A percentile compares a stretch with the other conserved stretches of the same genome.
phyloP scores from a whole-genome alignment of 2,797 vertebrate genomes.

The Catharus ustulatus region DNA sequence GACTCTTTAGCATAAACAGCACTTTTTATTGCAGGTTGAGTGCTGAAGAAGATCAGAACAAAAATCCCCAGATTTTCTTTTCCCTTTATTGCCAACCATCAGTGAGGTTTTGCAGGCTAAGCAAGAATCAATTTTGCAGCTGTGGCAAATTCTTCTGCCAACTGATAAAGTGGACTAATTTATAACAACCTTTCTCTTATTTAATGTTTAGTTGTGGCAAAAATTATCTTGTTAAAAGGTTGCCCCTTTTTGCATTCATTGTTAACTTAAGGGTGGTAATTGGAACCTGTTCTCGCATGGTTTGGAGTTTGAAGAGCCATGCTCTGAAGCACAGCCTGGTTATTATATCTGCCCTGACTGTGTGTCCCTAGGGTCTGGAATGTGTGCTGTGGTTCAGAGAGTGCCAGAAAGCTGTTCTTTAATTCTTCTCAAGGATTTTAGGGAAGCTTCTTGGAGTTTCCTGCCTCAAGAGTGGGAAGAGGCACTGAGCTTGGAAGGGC shows the following conservation, averaged over 20 bases:
- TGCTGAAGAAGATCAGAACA: neutral
- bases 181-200: neutral
- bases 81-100: slow-evolving; percentile 40
- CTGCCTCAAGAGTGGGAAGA: neutral
- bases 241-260: neutral
- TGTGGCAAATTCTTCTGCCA: slow-evolving; percentile 15
- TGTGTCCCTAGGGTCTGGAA: neutral
- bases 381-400: neutral
- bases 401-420: neutral
- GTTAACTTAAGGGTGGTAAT: neutral
- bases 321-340: neutral
- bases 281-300: neutral
- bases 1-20: neutral
- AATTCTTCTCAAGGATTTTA: neutral
- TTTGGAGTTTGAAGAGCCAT: neutral
- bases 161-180: slow-evolving; percentile 35
- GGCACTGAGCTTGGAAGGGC: neutral
- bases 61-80: slow-evolving; percentile 18
- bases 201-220: neutral
- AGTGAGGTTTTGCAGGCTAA: slow-evolving; percentile 20
- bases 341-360: neutral
- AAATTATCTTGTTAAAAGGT: slow-evolving; percentile 6
- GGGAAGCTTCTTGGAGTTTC: neutral
- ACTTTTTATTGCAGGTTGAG: slow-evolving; percentile 4
- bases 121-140: slow-evolving; percentile 37